Conservation (phyloP, 2,113 vertebrate species). For the Ictidomys tridecemlineatus region DNA sequence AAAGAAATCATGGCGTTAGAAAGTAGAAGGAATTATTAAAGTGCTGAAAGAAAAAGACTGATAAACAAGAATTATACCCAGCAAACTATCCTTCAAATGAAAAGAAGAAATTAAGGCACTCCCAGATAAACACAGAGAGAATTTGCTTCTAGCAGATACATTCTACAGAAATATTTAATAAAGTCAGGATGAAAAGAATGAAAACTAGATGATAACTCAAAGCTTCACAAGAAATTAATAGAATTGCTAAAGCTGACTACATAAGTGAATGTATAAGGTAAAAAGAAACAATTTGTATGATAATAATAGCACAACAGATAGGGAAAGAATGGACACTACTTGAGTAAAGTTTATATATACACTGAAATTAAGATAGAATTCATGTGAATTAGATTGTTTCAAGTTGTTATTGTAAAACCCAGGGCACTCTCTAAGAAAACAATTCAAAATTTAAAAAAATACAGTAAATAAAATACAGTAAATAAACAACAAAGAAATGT, state of each 20-base stretch:
- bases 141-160: neutral
- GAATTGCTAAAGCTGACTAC: neutral
- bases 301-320: neutral
- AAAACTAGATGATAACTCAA: neutral
- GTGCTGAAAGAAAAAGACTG: neutral
- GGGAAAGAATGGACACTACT: neutral
- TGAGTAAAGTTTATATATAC: neutral
- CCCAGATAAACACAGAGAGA: neutral
- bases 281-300: neutral
- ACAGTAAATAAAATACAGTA: no score
- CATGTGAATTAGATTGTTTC: neutral
- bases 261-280: neutral
- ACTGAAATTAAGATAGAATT: neutral
- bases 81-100: neutral
- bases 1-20: neutral
- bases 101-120: neutral
- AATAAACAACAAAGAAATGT: neutral
- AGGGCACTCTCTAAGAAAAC: neutral
- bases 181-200: neutral
- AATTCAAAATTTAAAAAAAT: neutral
- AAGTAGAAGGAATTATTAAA: neutral
- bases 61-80: neutral
- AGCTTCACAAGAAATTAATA: neutral
- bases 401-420: neutral
- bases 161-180: neutral